phyloP scores from a whole-genome alignment of 2,113 vertebrate genomes.

The Ascaphus truei region DNA sequence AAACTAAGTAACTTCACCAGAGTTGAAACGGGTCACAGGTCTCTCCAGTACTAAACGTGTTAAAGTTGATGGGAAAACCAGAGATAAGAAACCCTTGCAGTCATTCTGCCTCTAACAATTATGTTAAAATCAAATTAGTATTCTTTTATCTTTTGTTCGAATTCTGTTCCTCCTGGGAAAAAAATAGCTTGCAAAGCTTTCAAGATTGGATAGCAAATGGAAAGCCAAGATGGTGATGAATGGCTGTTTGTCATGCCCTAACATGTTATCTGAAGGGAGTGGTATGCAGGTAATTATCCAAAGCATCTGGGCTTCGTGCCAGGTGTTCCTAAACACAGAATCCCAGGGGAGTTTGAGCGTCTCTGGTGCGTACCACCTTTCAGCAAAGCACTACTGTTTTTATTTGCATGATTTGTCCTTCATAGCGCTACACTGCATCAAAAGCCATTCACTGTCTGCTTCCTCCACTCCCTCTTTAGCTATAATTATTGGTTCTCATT shows the following conservation, averaged over 20 bases:
- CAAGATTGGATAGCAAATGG: conserved; percentile 18
- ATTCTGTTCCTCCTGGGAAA: background rate
- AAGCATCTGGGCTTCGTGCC: background rate
- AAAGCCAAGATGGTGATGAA: conserved; percentile 20
- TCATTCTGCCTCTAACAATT: conserved; percentile 2
- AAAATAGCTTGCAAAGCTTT: conserved; percentile 7
- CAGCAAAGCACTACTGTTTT: background rate
- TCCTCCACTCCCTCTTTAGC: background rate
- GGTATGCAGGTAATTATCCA: conserved; percentile 24
- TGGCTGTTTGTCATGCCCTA: conserved; percentile 21
- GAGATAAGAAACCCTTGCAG: background rate
- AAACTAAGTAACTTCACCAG: background rate
- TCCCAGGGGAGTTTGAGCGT: background rate
- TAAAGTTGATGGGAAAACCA: background rate
- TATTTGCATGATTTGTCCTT: conserved; percentile 17
- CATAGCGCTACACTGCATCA: conserved; percentile 12
- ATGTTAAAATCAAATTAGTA: background rate
- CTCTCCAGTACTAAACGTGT: too few relatives aligned
- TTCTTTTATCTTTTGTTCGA: conserved; percentile 22
- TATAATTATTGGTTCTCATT: background rate
- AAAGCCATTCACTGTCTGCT: background rate
- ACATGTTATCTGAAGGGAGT: conserved; percentile 21
- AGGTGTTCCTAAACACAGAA: background rate
- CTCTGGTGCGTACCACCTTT: background rate
- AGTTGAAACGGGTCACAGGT: too few relatives aligned